phyloP scores from a whole-genome alignment of 1,140 invertebrate genomes.

The Sitophilus oryzae region DNA sequence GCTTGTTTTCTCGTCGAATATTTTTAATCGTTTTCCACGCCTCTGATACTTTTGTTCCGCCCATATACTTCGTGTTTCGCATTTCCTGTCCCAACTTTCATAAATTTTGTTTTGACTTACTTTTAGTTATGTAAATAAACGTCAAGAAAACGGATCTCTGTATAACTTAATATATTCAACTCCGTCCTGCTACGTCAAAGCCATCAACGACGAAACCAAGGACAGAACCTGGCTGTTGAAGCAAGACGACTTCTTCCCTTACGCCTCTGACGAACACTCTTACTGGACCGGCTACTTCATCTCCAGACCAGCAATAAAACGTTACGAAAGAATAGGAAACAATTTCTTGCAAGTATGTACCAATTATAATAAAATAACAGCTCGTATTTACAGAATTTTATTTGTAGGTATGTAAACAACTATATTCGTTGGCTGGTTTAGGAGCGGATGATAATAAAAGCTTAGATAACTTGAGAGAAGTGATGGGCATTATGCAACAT shows the following conservation, averaged over 20 bases:
- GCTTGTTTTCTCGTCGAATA: too few species aligned
- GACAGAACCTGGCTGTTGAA: constrained; percentile 20
- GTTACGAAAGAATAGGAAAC: constrained; percentile 51
- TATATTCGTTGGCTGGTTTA: constrained; percentile 43
- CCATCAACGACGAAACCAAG: constrained; percentile 47
- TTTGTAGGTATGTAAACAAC: constrained; percentile 50
- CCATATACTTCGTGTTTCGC: too few species aligned
- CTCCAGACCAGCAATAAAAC: constrained; percentile 63
- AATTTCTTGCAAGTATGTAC: constrained; percentile 20
- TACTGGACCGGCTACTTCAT: constrained; percentile 85
- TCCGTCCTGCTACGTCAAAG: constrained; percentile 67
- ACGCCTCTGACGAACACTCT: constrained; percentile 62
- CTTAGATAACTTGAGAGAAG: constrained; percentile 45
- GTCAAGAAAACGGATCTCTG: constrained; percentile 37
- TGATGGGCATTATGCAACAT: constrained; percentile 82
- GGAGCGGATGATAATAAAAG: constrained; percentile 42
- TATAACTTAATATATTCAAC: constrained; percentile 74
- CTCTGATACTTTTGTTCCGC: too few species aligned
- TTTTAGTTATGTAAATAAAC: background rate
- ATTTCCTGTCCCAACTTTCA: too few species aligned
- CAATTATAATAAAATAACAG: too few species aligned
- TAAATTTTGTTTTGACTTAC: too few species aligned
- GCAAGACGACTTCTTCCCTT: constrained; percentile 75
- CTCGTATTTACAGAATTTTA: too few species aligned
- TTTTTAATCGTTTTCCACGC: too few species aligned